Evolutionary conservation across 2,797 vertebrate species (phyloP), one percentile per base, ranked within the genome.

Genomic region (Sardinella longiceps): DNA sequence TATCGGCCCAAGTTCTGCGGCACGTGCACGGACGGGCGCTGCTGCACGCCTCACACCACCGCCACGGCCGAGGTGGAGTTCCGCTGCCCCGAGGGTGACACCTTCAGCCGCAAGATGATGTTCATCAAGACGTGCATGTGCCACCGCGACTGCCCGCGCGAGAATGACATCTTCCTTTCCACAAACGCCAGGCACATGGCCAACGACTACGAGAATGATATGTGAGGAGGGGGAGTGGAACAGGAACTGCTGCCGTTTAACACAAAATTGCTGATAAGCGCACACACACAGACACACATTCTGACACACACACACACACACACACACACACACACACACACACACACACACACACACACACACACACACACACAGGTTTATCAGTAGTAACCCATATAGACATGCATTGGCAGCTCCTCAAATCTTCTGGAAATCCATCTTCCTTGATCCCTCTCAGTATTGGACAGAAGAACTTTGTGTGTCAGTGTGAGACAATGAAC

Each of bases 61-160:
- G 66, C 91, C 88, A 96, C 95, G 0, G 56, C 45, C 0, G 87
- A 94, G 0, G 94, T 97, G 87, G 93, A 95, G 86, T 97, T 97
- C 90, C 90, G 2, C 81, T 97, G 96, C 84, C 96, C 96, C 0
- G 95, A 96, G 81, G 95, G 96, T 0, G 95, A 96, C 50, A 86
- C 87, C 43, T 95, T 97, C 90, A 91, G 87, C 9, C 92, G 91
- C 85, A 96, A 95, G 90, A 95, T 97, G 94, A 97, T 97, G 96
- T 93, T 96, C 86, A 95, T 97, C 89, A 95, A 93, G 90, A 93
- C 89, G 81, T 97, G 96, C 88, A 93, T 94, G 87, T 97, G 96
- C 89, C 96, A 96, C 87, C 86, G 92, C 0, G 89, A 95, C 89
- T 96, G 95, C 33, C 95, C 95, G 0, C 90, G 87, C 0, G 94